Evolutionary conservation across 2,797 vertebrate genomes (phyloP).

Genomic region (Dromococcyx pavoninus): DNA sequence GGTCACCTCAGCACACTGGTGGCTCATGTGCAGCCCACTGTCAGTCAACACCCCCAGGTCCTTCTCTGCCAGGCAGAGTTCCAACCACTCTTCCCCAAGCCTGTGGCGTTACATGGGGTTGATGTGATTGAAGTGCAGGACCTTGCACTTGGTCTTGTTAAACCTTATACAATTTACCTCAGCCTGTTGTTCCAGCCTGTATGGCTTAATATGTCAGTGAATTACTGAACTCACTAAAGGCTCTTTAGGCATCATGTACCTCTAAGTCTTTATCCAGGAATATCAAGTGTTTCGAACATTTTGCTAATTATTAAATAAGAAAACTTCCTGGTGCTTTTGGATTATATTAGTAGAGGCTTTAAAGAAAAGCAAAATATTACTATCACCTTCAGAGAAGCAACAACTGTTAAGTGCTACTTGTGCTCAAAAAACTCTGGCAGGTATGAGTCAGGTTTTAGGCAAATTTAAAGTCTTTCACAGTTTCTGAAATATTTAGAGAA

Average conservation of each 20-base stretch:
- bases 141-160: too few species aligned
- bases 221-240: background rate
- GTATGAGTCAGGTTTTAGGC: background rate
- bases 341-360: background rate
- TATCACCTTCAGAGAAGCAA: background rate
- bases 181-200: too few species aligned
- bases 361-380: background rate
- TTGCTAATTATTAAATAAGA: background rate
- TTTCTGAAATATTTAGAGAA: background rate
- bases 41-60: too few species aligned
- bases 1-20: too few species aligned
- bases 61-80: too few species aligned
- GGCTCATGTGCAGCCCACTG: too few species aligned
- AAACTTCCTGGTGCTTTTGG: background rate
- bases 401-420: background rate
- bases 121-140: too few species aligned
- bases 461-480: background rate
- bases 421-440: background rate
- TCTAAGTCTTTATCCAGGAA: background rate
- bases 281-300: background rate
- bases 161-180: too few species aligned
- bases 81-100: too few species aligned
- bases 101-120: too few species aligned
- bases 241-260: background rate
- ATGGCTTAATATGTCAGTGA: background rate